phyloP scores from a whole-genome alignment of 2,888 invertebrate genomes.

The Ellobium chinense region DNA sequence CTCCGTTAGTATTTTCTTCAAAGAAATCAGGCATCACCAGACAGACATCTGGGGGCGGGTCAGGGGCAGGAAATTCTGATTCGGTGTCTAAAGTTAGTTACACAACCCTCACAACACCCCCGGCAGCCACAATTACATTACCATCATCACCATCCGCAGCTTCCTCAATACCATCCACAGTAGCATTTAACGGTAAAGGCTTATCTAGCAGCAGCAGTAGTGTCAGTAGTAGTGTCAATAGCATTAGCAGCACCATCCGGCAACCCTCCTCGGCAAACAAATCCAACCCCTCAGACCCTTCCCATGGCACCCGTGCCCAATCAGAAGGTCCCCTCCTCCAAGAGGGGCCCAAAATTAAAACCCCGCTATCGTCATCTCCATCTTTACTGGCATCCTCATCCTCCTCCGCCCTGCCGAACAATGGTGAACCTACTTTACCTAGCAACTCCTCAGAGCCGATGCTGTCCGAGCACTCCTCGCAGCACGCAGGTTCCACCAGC shows the following conservation, averaged over 20 bases:
- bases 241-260: not conserved
- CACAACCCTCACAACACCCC: too few relatives aligned
- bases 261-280: not conserved
- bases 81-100: not conserved
- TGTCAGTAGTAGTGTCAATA: not conserved
- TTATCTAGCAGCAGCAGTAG: conserved; percentile 12
- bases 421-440: not conserved
- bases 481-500: conserved; percentile 1
- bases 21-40: not conserved
- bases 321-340: conserved; percentile 22
- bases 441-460: conserved; percentile 1
- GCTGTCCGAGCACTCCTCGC: not conserved
- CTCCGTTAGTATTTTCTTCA: conserved; percentile 24
- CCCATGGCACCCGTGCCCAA: conserved; percentile 22
- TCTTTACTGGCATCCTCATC: conserved; percentile 3
- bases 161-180: not conserved
- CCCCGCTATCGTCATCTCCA: not conserved
- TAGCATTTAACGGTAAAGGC: not conserved
- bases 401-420: not conserved
- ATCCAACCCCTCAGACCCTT: not conserved
- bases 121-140: not conserved
- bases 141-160: not conserved
- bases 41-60: not conserved
- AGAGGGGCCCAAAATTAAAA: not conserved
- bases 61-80: not conserved